Base-by-base conservation (phyloP, 2,888 invertebrate genomes). In the Drosophila atroscutellata region DNA sequence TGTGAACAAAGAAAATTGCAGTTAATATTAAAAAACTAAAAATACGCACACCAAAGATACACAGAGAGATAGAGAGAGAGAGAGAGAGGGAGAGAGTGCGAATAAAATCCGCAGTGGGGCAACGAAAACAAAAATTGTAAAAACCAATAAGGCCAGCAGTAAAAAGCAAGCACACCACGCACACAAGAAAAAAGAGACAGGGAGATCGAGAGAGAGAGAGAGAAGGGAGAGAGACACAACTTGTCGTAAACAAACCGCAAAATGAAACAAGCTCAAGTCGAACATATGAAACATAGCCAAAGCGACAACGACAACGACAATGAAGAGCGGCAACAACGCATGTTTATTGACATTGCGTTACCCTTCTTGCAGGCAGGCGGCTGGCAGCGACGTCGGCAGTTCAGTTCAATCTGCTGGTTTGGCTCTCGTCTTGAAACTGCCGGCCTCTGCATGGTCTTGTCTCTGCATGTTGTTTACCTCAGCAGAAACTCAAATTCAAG, bases 321-420 rank as follows among this genome's bases (percentile, higher is more conserved):
- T 85, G 85, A 85, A 85, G 83, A 66, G 72, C 68, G 85, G 85
- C 85, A 85, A 85, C 85, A 79, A 73, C 85, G 85, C 87, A 86
- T 84, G 87, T 82, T 87, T 87, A 85, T 85, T 85, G 85, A 85
- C 87, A 85, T 85, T 85, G 87, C 87, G 79, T 85, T 81, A 82
- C 87, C 77, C 83, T 78, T 81, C 81, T 80, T 78, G 63, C 75
- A 78, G 57, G 63, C 78, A 73, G 72, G 70, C 68, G 34, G 13
- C 58, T 32, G 15, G 7, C 60, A 42, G 28, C 62, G 65, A 7
- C 69, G 47, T 55, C 69, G 59, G 59, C 75, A 60, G 69, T 45
- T 45, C 75, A 39, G 76, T 81, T 82, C 80, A 81, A 82, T 80
- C 80, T 81, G 80, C 69, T 61, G 72, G 73, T 68, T 78, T 75